Evolutionary conservation across 2,888 invertebrate genomes (phyloP).

Genomic region (Diaphora mendica): DNA sequence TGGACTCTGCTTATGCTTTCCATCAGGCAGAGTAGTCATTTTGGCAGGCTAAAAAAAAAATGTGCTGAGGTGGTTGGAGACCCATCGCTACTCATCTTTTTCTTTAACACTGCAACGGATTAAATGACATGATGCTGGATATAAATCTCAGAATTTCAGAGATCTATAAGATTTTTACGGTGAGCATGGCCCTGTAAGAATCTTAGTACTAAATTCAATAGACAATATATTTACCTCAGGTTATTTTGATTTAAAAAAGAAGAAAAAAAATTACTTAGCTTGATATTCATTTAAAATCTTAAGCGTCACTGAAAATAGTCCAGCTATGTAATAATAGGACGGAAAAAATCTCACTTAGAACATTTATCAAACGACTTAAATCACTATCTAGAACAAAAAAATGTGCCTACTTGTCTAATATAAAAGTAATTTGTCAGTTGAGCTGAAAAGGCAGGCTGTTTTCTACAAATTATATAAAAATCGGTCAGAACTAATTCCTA

Average conservation of each 20-base stretch:
- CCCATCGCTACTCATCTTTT: neutral
- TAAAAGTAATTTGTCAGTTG: conserved; percentile 48
- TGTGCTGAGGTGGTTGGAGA: neutral
- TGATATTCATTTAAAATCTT: neutral
- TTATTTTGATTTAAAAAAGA: neutral
- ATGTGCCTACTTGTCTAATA: conserved; percentile 38
- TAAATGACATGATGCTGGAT: no score
- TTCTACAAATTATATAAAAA: conserved; percentile 57
- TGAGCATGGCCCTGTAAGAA: no score
- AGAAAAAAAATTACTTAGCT: neutral
- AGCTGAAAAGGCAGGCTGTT: conserved; percentile 34
- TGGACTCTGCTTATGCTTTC: no score
- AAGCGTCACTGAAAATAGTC: conserved; percentile 4
- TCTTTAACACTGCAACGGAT: no score
- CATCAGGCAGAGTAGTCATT: no score
- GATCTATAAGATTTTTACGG: no score
- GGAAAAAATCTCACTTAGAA: conserved; percentile 9
- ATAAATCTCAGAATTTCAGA: no score
- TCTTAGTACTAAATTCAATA: neutral
- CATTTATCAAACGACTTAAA: conserved; percentile 28
- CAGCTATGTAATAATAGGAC: conserved; percentile 7
- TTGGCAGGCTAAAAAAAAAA: no score
- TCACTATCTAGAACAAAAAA: conserved; percentile 23
- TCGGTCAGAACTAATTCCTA: conserved; percentile 51
- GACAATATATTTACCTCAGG: no score